Evolutionary conservation across 2,797 vertebrate species (phyloP).

Genomic region (Syndactyla subalaris): DNA sequence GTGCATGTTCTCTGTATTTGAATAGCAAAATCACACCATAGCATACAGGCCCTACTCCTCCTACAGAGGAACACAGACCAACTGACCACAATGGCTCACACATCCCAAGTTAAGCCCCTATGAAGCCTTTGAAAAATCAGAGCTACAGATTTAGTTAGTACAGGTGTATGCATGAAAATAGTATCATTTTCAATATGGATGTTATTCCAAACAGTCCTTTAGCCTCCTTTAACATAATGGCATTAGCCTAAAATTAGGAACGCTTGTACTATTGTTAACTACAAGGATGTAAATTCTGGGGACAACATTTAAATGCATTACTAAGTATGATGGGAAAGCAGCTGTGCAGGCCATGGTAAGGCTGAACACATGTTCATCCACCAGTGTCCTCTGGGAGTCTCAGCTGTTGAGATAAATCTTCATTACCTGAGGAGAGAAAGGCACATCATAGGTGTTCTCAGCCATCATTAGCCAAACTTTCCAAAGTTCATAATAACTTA

Average conservation of each 20-base stretch:
- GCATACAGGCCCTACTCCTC: rapidly evolving
- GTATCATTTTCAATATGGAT: neutral
- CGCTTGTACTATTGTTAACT: neutral
- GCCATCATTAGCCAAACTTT: neutral
- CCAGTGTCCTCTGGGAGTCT: neutral
- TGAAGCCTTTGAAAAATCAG: rapidly evolving
- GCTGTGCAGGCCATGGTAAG: neutral
- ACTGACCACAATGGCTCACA: neutral
- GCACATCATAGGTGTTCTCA: neutral
- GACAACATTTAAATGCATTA: neutral
- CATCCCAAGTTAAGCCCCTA: neutral
- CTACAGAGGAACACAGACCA: neutral
- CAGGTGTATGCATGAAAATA: neutral
- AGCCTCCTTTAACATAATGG: neutral
- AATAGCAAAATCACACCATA: neutral
- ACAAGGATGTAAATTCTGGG: neutral
- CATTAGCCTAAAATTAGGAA: neutral
- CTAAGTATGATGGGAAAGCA: neutral
- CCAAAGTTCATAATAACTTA: neutral
- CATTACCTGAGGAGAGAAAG: neutral
- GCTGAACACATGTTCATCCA: neutral
- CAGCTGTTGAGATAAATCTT: neutral
- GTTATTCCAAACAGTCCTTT: neutral
- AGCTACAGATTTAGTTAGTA: neutral
- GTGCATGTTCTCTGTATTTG: neutral